Conservation (phyloP, 2,797 vertebrate species). For the Urocyon cinereoargenteus region DNA sequence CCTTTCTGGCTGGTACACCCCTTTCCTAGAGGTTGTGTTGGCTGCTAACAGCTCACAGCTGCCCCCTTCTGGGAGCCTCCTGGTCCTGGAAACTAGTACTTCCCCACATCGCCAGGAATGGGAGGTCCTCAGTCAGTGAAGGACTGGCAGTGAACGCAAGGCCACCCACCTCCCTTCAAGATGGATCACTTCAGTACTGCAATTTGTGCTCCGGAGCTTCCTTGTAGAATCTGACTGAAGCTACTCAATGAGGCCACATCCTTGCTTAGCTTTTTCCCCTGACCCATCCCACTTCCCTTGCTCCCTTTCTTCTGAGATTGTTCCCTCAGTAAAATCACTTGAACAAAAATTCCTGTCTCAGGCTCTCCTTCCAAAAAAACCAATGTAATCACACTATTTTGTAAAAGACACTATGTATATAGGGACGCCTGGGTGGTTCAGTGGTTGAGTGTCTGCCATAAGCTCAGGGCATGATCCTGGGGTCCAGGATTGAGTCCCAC, state of each 20-base stretch:
- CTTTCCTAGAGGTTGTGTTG: not conserved
- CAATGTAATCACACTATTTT: not conserved
- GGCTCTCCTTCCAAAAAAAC: not conserved
- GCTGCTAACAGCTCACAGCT: not conserved
- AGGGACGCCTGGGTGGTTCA: too few relatives aligned
- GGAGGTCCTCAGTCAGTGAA: not conserved
- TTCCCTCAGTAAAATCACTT: not conserved
- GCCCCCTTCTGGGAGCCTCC: not conserved
- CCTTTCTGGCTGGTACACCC: not conserved
- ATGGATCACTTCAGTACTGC: not conserved
- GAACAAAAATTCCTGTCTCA: not conserved
- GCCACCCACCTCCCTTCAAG: not conserved
- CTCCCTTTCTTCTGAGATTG: not conserved
- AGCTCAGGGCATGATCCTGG: too few relatives aligned
- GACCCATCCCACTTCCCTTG: not conserved
- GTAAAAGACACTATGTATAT: not conserved
- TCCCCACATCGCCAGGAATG: too few relatives aligned
- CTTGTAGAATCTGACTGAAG: not conserved
- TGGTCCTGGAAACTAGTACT: not conserved
- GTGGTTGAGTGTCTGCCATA: too few relatives aligned
- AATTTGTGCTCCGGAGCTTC: not conserved
- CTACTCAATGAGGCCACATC: not conserved
- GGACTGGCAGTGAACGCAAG: not conserved
- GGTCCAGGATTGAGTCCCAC: too few relatives aligned
- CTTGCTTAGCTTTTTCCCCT: not conserved